Percentiles rank a stretch among this genome's conserved stretches.
These are phyloP conservation scores for Callinectes sapidus DNA, from an alignment of 2,888 invertebrate species.

Conservation along the genomic window DNA sequence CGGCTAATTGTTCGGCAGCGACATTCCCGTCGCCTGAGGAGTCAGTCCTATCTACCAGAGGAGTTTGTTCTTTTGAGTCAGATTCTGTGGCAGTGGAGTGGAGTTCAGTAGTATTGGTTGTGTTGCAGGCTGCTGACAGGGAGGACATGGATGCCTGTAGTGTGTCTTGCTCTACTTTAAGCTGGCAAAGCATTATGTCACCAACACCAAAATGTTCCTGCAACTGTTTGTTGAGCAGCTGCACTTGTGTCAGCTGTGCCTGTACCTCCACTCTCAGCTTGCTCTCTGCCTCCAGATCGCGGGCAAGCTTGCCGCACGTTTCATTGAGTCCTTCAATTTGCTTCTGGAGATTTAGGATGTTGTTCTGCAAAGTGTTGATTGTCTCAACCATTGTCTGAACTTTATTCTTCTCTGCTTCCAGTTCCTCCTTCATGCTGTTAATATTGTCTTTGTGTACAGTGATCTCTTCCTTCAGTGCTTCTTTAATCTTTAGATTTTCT, in stretches of 20 bases:
- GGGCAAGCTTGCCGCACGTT: constrained; percentile 52
- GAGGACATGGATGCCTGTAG: neutral
- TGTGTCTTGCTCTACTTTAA: constrained; percentile 16
- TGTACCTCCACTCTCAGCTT: constrained; percentile 52
- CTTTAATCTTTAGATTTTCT: constrained; percentile 41
- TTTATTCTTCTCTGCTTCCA: constrained; percentile 32
- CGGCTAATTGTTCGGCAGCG: constrained; percentile 35
- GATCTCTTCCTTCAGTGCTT: constrained; percentile 42
- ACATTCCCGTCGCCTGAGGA: constrained; percentile 20
- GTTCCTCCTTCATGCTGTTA: constrained; percentile 46
- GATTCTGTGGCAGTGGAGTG: constrained; percentile 30
- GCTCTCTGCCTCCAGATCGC: constrained; percentile 57
- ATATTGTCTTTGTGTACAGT: constrained; percentile 37
- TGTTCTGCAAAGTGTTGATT: constrained; percentile 50
- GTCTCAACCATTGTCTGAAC: constrained; percentile 42
- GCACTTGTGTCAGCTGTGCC: constrained; percentile 43
- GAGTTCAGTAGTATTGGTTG: constrained; percentile 25
- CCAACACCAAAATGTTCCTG: constrained; percentile 27
- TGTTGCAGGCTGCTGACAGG: constrained; percentile 13
- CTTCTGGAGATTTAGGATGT: constrained; percentile 61
- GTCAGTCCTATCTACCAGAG: neutral
- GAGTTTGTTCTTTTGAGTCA: constrained; percentile 34
- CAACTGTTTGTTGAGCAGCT: constrained; percentile 29
- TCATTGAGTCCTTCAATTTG: constrained; percentile 63
- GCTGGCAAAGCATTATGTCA: neutral